Conservation (phyloP, 2,797 vertebrate genomes). For the Enoplosus armatus region DNA sequence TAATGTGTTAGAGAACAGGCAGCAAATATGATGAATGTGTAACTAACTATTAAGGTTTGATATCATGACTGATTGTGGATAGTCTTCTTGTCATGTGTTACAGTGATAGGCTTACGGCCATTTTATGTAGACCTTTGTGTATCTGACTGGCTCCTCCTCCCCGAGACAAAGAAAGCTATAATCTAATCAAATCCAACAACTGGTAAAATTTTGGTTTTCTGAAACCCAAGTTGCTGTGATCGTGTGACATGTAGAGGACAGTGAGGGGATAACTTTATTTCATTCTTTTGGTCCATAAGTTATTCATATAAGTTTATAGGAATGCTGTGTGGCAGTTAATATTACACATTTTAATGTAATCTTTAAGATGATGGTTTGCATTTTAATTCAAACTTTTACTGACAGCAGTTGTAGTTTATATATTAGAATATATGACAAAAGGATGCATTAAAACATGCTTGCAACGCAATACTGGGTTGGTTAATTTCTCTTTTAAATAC, state of each 20-base stretch:
- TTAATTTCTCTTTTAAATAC: neutral
- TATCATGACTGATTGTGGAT: neutral
- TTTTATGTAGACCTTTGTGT: neutral
- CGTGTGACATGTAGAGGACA: neutral
- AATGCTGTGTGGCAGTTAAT: neutral
- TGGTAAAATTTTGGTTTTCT: neutral
- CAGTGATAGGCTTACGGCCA: neutral
- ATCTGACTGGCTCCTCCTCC: neutral
- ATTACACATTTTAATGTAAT: neutral
- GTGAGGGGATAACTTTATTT: neutral
- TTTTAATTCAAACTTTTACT: neutral
- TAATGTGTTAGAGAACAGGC: neutral
- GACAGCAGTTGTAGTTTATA: neutral
- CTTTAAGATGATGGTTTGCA: neutral
- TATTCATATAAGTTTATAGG: neutral
- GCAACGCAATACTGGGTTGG: neutral
- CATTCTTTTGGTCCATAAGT: neutral
- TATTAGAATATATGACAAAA: neutral
- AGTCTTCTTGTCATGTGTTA: neutral
- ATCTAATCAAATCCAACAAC: slow-evolving; percentile 4
- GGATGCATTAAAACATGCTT: neutral
- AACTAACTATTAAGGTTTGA: neutral
- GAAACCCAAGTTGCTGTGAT: neutral
- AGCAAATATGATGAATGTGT: neutral
- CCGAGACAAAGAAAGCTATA: neutral